These are phyloP conservation scores for Florisuga fusca DNA, from an alignment of 2,797 vertebrate genomes.

Conservation along the genomic window DNA sequence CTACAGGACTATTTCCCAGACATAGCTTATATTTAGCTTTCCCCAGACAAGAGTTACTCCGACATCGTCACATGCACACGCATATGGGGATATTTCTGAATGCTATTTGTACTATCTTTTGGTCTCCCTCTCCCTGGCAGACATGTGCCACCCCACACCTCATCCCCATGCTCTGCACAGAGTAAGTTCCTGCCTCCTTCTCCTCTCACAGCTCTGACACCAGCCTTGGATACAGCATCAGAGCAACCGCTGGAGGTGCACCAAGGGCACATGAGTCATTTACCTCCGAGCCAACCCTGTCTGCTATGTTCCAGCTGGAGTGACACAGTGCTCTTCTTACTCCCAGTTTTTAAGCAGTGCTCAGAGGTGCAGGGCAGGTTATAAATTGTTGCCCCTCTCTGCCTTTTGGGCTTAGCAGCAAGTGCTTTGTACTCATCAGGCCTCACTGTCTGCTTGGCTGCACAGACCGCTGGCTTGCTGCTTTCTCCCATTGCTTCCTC, in stretches of 20 bases:
- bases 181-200: not conserved
- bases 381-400: not conserved
- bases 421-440: not conserved
- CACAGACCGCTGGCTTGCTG: not conserved
- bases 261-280: slow-evolving; percentile 29
- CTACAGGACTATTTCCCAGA: not conserved
- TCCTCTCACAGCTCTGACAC: not conserved
- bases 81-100: not conserved
- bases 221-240: not conserved
- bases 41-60: not conserved
- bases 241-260: not conserved
- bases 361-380: not conserved
- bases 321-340: not conserved
- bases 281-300: slow-evolving; percentile 18
- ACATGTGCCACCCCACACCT: slow-evolving; percentile 9
- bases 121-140: not conserved
- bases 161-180: not conserved
- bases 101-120: not conserved
- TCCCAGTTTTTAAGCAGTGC: not conserved
- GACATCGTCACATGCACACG: not conserved
- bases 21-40: not conserved
- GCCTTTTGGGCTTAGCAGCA: not conserved
- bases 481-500: slow-evolving; percentile 21
- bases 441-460: not conserved
- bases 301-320: not conserved